Evolutionary conservation across 2,113 vertebrate genomes (phyloP).

Genomic region (Eulemur macaco): DNA sequence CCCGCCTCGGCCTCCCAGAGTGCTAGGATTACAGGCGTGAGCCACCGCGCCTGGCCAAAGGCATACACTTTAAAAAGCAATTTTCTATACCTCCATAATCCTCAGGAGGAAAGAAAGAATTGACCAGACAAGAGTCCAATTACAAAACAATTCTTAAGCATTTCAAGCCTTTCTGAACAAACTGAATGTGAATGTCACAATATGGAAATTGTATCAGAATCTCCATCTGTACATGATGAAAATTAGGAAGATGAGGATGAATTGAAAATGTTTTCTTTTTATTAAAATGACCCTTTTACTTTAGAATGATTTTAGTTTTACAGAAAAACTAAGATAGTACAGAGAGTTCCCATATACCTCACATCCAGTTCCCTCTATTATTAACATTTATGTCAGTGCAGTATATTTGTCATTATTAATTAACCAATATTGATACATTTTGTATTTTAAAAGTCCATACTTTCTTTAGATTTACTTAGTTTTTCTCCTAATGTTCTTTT

Average conservation of each 20-base stretch:
- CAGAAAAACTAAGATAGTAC: neutral
- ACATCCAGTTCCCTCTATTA: neutral
- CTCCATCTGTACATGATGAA: neutral
- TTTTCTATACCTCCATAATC: neutral
- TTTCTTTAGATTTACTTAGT: neutral
- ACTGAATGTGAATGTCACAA: neutral
- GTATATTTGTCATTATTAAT: neutral
- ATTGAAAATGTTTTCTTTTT: neutral
- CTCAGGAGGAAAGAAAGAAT: neutral
- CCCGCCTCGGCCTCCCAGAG: no score
- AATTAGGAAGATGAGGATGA: neutral
- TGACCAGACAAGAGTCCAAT: neutral
- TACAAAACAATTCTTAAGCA: no score
- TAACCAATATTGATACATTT: neutral
- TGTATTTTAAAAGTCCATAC: neutral
- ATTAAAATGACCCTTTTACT: neutral
- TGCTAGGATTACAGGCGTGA: no score
- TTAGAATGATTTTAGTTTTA: neutral
- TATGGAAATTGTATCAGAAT: neutral
- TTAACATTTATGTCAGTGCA: neutral
- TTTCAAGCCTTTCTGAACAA: neutral
- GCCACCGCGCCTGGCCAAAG: neutral
- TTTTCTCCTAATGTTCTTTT: neutral
- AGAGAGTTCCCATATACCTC: neutral
- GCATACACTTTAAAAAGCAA: neutral